Evolutionary conservation across 2,113 vertebrate species (phyloP).

Genomic region (Picathartes gymnocephalus): DNA sequence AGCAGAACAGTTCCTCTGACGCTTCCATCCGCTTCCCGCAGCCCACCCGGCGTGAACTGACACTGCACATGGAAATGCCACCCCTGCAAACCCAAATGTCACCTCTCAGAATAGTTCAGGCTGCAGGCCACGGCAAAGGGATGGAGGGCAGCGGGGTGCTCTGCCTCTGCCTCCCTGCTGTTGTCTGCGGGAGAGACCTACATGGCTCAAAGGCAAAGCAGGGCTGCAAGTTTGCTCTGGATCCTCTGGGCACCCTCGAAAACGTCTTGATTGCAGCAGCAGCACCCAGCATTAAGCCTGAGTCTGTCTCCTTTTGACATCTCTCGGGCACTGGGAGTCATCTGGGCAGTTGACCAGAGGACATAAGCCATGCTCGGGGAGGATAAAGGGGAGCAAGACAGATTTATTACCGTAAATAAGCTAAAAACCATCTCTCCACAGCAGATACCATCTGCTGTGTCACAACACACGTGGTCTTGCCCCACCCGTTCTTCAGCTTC

Average conservation of each 20-base stretch:
- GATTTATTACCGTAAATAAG: slow-evolving; percentile 39
- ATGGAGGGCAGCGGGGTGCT: background rate
- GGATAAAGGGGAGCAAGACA: background rate
- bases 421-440: background rate
- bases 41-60: accelerated
- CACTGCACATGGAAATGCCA: accelerated
- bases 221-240: accelerated
- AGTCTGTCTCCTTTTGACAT: background rate
- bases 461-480: slow-evolving; percentile 44
- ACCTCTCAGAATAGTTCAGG: background rate
- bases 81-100: background rate
- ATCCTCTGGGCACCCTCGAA: background rate
- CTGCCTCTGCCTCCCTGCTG: background rate
- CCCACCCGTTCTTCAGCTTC: slow-evolving; percentile 23
- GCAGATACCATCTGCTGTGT: slow-evolving; percentile 48
- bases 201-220: accelerated
- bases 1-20: background rate
- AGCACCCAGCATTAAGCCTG: background rate
- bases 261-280: background rate
- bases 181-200: background rate
- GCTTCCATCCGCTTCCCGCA: background rate
- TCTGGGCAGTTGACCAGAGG: background rate
- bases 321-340: background rate
- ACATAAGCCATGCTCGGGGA: background rate
- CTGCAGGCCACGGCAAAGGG: background rate